A percentile compares a stretch with the other conserved stretches of the same genome.
These are phyloP conservation scores for Manacus vitellinus DNA, from an alignment of 2,113 vertebrate genomes.

Conservation along the genomic window DNA sequence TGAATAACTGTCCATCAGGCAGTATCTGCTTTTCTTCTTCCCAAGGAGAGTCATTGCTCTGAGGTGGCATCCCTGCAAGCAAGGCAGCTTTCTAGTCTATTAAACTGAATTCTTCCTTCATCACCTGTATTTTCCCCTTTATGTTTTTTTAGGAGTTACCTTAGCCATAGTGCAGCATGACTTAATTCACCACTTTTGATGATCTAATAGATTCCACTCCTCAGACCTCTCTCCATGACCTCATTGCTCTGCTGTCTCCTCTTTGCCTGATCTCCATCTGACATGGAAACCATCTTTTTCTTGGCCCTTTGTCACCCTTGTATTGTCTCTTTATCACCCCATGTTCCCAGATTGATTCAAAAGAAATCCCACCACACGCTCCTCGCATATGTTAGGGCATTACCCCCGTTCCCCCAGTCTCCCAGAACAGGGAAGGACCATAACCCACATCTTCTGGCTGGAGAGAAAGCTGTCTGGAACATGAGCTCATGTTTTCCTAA, in stretches of 20 bases:
- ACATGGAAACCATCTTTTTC: not conserved
- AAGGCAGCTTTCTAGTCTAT: not conserved
- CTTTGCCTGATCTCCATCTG: not conserved
- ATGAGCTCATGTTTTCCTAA: conserved; percentile 61
- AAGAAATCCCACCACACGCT: not conserved
- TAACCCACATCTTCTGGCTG: not conserved
- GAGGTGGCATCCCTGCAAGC: not conserved
- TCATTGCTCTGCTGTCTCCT: not conserved
- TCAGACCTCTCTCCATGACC: not conserved
- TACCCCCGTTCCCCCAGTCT: not conserved
- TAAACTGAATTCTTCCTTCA: not conserved
- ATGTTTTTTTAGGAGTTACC: not conserved
- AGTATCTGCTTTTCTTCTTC: not conserved
- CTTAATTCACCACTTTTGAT: not conserved
- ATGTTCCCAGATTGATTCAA: rapidly evolving
- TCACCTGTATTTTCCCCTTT: not conserved
- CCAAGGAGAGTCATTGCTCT: not conserved
- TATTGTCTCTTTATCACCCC: not conserved
- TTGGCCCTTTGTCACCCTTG: not conserved
- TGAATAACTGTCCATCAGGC: not conserved
- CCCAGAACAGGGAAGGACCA: not conserved
- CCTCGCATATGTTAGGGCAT: not conserved
- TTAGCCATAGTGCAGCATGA: not conserved
- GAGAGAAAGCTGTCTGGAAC: not conserved
- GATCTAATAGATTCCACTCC: not conserved